These are phyloP conservation scores for Netelia virgata DNA, from an alignment of 2,888 invertebrate genomes.

Conservation along the genomic window DNA sequence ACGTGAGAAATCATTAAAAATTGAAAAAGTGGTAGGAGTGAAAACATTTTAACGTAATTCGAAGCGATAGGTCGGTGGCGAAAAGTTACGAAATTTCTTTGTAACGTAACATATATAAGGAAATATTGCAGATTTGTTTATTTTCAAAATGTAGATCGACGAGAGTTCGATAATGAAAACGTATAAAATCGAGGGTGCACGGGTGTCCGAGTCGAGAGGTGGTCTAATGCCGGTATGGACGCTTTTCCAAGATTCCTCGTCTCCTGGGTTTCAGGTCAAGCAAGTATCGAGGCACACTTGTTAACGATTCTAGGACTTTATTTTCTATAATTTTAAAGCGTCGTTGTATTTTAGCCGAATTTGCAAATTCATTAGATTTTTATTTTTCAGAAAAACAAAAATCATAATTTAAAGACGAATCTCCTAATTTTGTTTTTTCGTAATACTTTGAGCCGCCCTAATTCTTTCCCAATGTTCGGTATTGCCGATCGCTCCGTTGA, in stretches of 20 bases:
- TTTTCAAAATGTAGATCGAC: background rate
- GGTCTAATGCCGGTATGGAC: conserved; percentile 40
- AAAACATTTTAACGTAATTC: background rate
- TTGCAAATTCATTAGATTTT: background rate
- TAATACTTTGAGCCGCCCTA: no score
- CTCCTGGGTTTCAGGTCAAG: conserved; percentile 44
- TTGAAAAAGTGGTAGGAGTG: background rate
- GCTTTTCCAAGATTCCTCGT: conserved; percentile 41
- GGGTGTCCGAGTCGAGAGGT: conserved; percentile 14
- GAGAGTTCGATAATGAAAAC: conserved; percentile 36
- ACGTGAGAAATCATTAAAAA: background rate
- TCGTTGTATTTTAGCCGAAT: background rate
- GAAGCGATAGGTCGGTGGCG: background rate
- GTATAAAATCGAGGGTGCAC: conserved; percentile 10
- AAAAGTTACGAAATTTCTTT: background rate
- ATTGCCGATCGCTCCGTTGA: no score
- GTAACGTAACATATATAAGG: background rate
- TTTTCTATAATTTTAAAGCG: background rate
- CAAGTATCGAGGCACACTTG: conserved; percentile 37
- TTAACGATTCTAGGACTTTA: background rate
- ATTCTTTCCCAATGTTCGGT: no score
- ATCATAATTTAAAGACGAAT: no score
- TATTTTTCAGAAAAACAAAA: no score
- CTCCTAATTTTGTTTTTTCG: no score
- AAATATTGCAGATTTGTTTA: background rate